Evolutionary conservation across 1,140 invertebrate species (phyloP).

Genomic region (Medauroidea extradentata): DNA sequence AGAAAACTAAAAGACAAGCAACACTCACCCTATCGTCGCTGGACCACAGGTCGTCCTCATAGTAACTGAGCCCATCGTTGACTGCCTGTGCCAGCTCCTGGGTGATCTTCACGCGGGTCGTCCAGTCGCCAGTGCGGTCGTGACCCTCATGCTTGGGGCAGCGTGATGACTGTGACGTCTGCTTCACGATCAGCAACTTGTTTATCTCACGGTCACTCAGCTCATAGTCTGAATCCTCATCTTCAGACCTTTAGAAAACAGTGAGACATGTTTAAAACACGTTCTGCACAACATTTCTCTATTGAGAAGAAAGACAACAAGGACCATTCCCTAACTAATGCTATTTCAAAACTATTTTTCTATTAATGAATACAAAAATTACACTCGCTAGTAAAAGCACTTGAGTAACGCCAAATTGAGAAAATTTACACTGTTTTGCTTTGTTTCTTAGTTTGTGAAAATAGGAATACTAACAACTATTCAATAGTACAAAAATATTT

Average conservation of each 20-base stretch:
- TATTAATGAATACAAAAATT: too few species aligned
- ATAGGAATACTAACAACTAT: too few species aligned
- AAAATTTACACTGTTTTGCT: too few species aligned
- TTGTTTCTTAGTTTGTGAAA: too few species aligned
- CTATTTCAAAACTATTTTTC: too few species aligned
- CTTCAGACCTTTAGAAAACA: constrained; percentile 54
- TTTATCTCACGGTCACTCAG: constrained; percentile 90
- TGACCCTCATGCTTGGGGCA: constrained; percentile 80
- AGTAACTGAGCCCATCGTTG: constrained; percentile 91
- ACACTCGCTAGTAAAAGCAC: too few species aligned
- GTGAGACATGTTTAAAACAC: too few species aligned
- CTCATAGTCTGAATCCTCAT: constrained; percentile 79
- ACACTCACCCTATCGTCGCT: constrained; percentile 33
- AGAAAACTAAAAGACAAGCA: too few species aligned
- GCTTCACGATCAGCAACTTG: constrained; percentile 93
- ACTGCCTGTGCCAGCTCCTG: constrained; percentile 91
- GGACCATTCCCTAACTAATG: too few species aligned
- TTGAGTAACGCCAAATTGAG: too few species aligned
- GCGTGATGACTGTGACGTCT: constrained; percentile 51
- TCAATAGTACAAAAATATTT: too few species aligned
- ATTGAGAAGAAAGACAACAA: neutral
- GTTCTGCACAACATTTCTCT: too few species aligned
- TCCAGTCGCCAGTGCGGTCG: constrained; percentile 82
- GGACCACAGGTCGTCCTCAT: constrained; percentile 87
- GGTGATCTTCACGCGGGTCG: constrained; percentile 82